Evolutionary conservation across 2,888 invertebrate genomes (phyloP), one percentile per base, ranked within the genome.

Genomic region (Atethmia centrago): DNA sequence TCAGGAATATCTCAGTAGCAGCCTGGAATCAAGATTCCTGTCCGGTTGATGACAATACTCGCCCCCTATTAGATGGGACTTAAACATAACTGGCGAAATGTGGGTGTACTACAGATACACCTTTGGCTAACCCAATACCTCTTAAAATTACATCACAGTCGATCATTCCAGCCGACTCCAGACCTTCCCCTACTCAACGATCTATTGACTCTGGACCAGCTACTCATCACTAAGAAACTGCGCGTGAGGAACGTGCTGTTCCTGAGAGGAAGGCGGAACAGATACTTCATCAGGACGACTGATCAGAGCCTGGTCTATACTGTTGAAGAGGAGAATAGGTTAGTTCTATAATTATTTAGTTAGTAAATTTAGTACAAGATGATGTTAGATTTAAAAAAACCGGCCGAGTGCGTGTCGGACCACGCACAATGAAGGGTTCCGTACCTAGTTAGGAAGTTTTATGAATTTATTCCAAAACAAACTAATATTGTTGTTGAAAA

Each of bases 281-380:
- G 88, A 62, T 96, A 94, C 88, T 85, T 87, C 68, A 91, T 95
- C 42, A 91, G 90, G 55, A 91, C 93, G 0, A 87, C 92, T 0
- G 93, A 93, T 14, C 89, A 92, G 63, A 91, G 74, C 47, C 84
- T 94, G 1, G 45, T 95, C 0, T 96, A 94, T 74, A 93, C 93
- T 0, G 88, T 95, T 9, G 92, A 93, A 45, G 95, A 96, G 78
- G 90, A 93, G 49, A 95, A 94, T 58, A 92, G 90, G 95, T 91
- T 31, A 80, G 77, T 45, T 25, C 36, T 49, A 21, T 28, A 28
- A 59, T 36, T 58, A 14, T 36, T 36, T 21, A 19, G 12, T 21
- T 31, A 31, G 19, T 12, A 16, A 14, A 16, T 14, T n/a, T 53
- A 25, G n/a, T 25, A 25, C 8, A 8, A 53, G 53, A 45, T 45